Conservation (phyloP, 2,888 invertebrate species). For the Drosophila longiperda region DNA sequence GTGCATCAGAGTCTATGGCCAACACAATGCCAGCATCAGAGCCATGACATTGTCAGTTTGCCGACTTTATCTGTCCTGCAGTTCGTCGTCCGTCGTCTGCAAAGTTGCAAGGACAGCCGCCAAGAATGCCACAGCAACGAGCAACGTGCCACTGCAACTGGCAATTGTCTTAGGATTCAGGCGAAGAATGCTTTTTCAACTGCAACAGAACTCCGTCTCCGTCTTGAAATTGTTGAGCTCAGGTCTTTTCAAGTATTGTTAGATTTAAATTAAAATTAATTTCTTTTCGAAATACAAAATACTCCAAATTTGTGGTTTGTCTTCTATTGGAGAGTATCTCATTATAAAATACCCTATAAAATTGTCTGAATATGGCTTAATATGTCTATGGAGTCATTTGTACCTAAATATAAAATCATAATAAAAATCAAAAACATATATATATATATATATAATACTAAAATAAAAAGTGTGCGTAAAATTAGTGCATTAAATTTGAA, state of each 20-base stretch:
- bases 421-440: background rate
- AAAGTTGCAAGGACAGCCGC: slow-evolving; percentile 27
- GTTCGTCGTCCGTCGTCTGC: slow-evolving; percentile 20
- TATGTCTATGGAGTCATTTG: background rate
- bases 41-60: slow-evolving; percentile 14
- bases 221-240: background rate
- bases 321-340: background rate
- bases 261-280: background rate
- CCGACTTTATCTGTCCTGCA: slow-evolving; percentile 7
- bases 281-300: background rate
- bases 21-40: background rate
- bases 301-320: background rate
- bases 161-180: background rate
- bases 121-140: slow-evolving; percentile 2
- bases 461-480: background rate
- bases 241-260: slow-evolving; percentile 2
- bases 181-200: background rate
- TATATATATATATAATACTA: background rate
- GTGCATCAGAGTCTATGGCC: slow-evolving; percentile 8
- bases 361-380: too few species aligned
- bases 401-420: background rate
- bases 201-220: background rate
- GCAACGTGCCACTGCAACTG: slow-evolving; percentile 13
- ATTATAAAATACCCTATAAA: background rate
- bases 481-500: background rate